Conservation (phyloP, 2,888 invertebrate species). For the Ichneumoninae sp. region DNA sequence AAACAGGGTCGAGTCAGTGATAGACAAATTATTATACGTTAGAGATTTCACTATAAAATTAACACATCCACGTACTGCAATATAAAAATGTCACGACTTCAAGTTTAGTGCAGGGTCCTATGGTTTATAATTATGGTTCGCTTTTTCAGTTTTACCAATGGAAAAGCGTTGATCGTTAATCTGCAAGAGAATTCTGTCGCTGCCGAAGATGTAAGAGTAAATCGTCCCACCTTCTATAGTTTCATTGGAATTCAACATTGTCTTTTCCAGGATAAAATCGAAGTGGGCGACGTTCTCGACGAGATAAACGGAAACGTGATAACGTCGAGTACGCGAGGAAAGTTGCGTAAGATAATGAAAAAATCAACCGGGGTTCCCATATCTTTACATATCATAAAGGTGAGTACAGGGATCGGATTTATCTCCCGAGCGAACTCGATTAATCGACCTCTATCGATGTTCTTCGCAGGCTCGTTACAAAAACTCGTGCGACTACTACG, state of each 20-base stretch:
- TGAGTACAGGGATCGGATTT: slow-evolving; percentile 70
- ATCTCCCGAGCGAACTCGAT: background rate
- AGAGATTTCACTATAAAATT: too few relatives aligned
- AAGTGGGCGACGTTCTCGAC: slow-evolving; percentile 88
- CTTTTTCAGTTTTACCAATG: slow-evolving; percentile 86
- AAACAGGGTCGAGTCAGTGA: too few relatives aligned
- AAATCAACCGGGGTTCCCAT: slow-evolving; percentile 85
- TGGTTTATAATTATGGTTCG: background rate
- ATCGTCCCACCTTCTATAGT: background rate
- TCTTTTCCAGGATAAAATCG: slow-evolving; percentile 85
- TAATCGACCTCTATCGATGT: background rate
- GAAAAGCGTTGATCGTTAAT: slow-evolving; percentile 87
- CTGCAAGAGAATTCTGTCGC: slow-evolving; percentile 87
- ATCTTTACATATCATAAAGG: slow-evolving; percentile 86
- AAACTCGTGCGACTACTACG: slow-evolving; percentile 83
- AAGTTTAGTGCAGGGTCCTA: too few relatives aligned
- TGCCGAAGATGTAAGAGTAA: slow-evolving; percentile 87
- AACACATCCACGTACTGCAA: too few relatives aligned
- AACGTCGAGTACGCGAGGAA: slow-evolving; percentile 84
- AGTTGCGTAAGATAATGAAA: slow-evolving; percentile 85
- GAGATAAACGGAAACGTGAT: slow-evolving; percentile 87
- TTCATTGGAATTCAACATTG: slow-evolving; percentile 46
- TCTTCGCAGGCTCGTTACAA: slow-evolving; percentile 79
- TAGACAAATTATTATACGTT: too few relatives aligned
- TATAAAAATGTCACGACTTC: too few relatives aligned